A percentile compares a stretch with the other conserved stretches of the same genome.
Conservation (phyloP, 2,888 invertebrate genomes). For the Nowickia ferox region DNA sequence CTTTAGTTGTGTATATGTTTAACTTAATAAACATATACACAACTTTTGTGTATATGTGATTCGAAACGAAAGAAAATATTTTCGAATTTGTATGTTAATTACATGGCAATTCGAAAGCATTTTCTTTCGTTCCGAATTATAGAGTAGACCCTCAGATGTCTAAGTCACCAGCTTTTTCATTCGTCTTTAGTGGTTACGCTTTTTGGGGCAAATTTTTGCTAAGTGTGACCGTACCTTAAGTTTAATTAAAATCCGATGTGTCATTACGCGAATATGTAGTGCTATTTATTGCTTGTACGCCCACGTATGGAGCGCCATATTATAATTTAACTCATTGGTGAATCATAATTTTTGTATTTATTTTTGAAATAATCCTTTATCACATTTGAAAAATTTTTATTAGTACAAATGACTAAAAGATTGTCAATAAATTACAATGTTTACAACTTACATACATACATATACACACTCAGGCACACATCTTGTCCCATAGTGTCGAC, state of each 20-base stretch:
- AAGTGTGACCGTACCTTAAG: too few relatives aligned
- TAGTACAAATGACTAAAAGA: neutral
- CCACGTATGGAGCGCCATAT: neutral
- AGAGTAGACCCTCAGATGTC: too few relatives aligned
- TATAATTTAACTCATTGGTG: neutral
- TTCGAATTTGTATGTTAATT: too few relatives aligned
- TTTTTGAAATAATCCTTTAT: neutral
- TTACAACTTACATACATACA: neutral
- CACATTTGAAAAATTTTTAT: neutral
- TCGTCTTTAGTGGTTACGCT: too few relatives aligned
- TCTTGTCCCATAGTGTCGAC: neutral
- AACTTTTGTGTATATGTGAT: too few relatives aligned
- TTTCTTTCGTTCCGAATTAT: too few relatives aligned
- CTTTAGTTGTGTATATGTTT: too few relatives aligned
- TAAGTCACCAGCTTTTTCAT: too few relatives aligned
- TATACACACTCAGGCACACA: neutral
- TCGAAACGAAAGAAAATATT: too few relatives aligned
- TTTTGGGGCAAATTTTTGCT: neutral
- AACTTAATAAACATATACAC: too few relatives aligned
- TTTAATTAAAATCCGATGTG: neutral
- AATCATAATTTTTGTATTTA: neutral
- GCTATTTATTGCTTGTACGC: neutral
- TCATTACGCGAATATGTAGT: neutral
- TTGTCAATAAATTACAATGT: neutral
- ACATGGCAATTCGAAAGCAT: too few relatives aligned